Percentiles rank a stretch among this genome's conserved stretches.
Evolutionary conservation across 2,113 vertebrate species (phyloP).

Genomic region (Callipepla squamata): DNA sequence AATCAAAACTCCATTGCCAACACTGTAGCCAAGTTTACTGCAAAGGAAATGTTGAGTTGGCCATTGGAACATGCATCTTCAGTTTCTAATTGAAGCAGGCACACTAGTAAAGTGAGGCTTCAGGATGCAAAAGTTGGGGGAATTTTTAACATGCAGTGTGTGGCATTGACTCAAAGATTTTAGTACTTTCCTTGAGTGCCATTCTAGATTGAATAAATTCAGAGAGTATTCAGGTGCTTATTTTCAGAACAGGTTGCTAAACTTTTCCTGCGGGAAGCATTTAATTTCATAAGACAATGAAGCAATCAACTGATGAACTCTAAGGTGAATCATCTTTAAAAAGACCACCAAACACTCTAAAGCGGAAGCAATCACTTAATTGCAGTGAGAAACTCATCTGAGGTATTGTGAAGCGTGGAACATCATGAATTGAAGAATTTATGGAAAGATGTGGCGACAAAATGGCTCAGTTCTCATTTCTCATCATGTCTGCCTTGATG

Average conservation of each 20-base stretch:
- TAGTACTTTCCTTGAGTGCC: background rate
- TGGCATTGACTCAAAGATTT: background rate
- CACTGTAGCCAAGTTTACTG: background rate
- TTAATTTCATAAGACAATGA: background rate
- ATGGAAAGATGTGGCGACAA: background rate
- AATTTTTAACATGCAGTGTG: background rate
- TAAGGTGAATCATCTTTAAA: background rate
- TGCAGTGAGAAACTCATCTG: background rate
- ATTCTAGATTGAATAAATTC: background rate
- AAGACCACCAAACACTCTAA: background rate
- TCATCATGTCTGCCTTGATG: background rate
- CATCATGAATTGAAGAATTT: background rate
- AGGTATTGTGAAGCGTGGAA: background rate
- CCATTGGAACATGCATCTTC: background rate
- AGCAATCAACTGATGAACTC: background rate
- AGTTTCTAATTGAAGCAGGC: background rate
- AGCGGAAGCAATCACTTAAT: background rate
- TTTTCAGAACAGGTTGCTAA: background rate
- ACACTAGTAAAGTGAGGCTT: background rate
- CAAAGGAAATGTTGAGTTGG: background rate
- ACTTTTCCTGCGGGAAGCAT: conserved; percentile 2
- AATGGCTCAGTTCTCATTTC: background rate
- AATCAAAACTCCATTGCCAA: background rate
- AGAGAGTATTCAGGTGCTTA: background rate
- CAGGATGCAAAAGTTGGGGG: background rate